Conservation (phyloP, 2,888 invertebrate species). For the Bhutanitis thaidina region DNA sequence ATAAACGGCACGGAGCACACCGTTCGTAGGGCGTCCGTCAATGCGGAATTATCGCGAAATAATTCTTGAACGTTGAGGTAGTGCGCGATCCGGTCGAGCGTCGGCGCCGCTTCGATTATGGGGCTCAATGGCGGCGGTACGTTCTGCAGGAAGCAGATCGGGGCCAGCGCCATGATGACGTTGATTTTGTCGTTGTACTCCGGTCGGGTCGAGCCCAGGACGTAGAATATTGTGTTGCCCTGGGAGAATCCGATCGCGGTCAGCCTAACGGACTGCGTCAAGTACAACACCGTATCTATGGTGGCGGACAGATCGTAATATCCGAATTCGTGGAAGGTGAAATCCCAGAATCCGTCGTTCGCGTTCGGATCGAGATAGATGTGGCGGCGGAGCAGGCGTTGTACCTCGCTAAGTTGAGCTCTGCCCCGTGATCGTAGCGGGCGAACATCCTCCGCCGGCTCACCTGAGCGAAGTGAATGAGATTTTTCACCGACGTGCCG, state of each 20-base stretch:
- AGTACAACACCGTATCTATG: conserved; percentile 42
- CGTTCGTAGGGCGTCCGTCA: too few species aligned
- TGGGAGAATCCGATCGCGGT: conserved; percentile 84
- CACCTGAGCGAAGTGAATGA: conserved; percentile 36
- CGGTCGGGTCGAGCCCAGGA: conserved; percentile 66
- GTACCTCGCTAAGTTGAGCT: conserved; percentile 27
- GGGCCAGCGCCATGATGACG: conserved; percentile 73
- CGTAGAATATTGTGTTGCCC: conserved; percentile 78
- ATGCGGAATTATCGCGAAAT: too few species aligned
- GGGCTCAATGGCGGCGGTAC: conserved; percentile 32
- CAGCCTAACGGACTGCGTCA: conserved; percentile 71
- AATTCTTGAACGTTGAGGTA: background rate
- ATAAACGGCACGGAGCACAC: conserved; percentile 18
- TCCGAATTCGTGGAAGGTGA: conserved; percentile 84
- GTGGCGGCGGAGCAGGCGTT: conserved; percentile 42
- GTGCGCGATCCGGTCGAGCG: background rate
- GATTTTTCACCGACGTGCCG: conserved; percentile 33
- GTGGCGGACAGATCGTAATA: conserved; percentile 83
- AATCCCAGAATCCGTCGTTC: conserved; percentile 64
- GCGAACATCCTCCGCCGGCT: conserved; percentile 26
- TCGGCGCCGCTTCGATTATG: conserved; percentile 31
- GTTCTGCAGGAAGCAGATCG: conserved; percentile 67
- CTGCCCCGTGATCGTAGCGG: conserved; percentile 30
- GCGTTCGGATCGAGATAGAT: conserved; percentile 40
- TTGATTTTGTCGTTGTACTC: conserved; percentile 77